Percentiles rank a stretch among this genome's conserved stretches.
Evolutionary conservation across 1,140 invertebrate genomes (phyloP).

Genomic region (Theocolax elegans): DNA sequence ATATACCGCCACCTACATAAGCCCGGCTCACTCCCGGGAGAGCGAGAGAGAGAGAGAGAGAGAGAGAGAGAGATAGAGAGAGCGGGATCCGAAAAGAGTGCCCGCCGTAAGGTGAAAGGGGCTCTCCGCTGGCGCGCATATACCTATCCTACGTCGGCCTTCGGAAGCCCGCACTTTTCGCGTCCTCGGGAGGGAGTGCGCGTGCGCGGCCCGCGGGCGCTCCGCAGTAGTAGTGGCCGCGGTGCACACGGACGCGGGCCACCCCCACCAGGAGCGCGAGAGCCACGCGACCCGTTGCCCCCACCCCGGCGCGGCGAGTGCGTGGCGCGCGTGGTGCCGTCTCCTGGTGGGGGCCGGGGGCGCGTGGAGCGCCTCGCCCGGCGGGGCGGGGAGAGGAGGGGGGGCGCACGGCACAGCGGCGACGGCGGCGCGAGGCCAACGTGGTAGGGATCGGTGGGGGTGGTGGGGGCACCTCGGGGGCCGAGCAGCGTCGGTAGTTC

Average conservation of each 20-base stretch:
- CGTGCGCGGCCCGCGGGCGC: slow-evolving; percentile 35
- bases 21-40: background rate
- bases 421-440: background rate
- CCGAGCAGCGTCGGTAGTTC: slow-evolving; percentile 59
- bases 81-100: slow-evolving; percentile 10
- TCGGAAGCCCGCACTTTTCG: slow-evolving; percentile 32
- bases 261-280: slow-evolving; percentile 46
- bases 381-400: background rate
- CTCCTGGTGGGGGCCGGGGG: slow-evolving; percentile 55
- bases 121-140: background rate
- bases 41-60: background rate
- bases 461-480: slow-evolving; percentile 41
- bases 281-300: slow-evolving; percentile 64
- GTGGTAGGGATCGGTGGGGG: background rate
- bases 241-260: background rate
- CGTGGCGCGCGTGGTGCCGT: slow-evolving; percentile 59
- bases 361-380: slow-evolving; percentile 51
- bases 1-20: background rate
- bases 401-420: slow-evolving; percentile 24
- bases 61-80: background rate
- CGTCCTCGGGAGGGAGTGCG: slow-evolving; percentile 25
- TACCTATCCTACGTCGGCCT: slow-evolving; percentile 1
- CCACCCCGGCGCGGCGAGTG: slow-evolving; percentile 53
- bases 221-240: background rate
- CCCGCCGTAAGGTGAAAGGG: slow-evolving; percentile 5